These are phyloP conservation scores for Drosophila birchii DNA, from an alignment of 2,888 invertebrate species.

Conservation along the genomic window DNA sequence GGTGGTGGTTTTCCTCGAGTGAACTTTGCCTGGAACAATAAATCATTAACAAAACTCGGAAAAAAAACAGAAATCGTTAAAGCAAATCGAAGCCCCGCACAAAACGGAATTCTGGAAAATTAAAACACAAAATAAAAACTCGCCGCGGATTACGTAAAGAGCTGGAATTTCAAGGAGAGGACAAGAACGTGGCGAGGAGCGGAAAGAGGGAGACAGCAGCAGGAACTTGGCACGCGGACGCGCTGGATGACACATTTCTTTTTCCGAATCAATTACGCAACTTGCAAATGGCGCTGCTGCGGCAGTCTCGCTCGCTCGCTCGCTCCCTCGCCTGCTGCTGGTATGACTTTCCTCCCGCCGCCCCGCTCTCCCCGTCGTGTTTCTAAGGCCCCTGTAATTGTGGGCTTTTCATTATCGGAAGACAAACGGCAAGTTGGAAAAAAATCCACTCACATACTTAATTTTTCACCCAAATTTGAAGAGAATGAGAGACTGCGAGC, in stretches of 20 bases:
- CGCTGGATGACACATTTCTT: slow-evolving; percentile 79
- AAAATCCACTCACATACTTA: slow-evolving; percentile 44
- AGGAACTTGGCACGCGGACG: slow-evolving; percentile 47
- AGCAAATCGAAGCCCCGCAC: slow-evolving; percentile 25
- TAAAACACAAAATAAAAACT: slow-evolving; percentile 31
- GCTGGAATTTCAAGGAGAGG: slow-evolving; percentile 23
- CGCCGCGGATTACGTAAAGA: slow-evolving; percentile 73
- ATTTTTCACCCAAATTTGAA: slow-evolving; percentile 46
- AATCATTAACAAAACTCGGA: slow-evolving; percentile 44
- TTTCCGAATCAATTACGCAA: slow-evolving; percentile 75
- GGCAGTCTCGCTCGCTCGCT: slow-evolving; percentile 43
- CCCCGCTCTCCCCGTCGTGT: slow-evolving; percentile 44
- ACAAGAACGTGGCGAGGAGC: slow-evolving; percentile 11
- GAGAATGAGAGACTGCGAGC: slow-evolving; percentile 36
- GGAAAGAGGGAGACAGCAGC: slow-evolving; percentile 41
- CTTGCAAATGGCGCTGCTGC: slow-evolving; percentile 67
- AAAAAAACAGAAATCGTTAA: slow-evolving; percentile 32
- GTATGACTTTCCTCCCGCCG: slow-evolving; percentile 4
- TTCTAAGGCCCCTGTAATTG: slow-evolving; percentile 59
- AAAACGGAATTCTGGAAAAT: slow-evolving; percentile 20
- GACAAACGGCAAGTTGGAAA: slow-evolving; percentile 64
- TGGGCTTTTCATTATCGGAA: slow-evolving; percentile 75
- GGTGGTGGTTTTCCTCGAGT: slow-evolving; percentile 64
- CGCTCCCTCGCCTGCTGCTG: no score
- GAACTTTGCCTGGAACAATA: slow-evolving; percentile 69